Base-by-base conservation (phyloP, 2,797 vertebrate species). In the Manis javanica region DNA sequence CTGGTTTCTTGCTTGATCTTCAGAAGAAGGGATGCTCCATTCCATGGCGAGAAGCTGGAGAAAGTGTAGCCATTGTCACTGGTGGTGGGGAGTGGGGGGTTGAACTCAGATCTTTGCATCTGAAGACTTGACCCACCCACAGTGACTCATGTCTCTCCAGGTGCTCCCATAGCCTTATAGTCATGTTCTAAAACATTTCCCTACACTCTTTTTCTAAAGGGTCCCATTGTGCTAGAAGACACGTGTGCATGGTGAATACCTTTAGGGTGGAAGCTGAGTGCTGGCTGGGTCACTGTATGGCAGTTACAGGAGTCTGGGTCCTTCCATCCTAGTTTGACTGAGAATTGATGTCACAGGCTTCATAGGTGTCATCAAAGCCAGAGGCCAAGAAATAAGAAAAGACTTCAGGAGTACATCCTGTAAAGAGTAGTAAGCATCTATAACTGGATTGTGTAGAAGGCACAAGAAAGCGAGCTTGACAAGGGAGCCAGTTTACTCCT, bases 241-340 rank as follows among this genome's bases (percentile, higher is more conserved):
- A 19, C 10, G n/a, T 31, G 49, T 63, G 3, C 7, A 0, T 0
- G n/a, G 16, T 31, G 24, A 49, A 12, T 7, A 1, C 37, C 37
- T 51, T 13, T 26, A 5, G 18, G 53, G 7, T 23, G 18, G 63
- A 78, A 39, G 16, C 55, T 31, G 46, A 29, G 39, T 46, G 68
- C 83, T 83, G 21, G 16, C 29, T 14, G 51, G 16, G 26, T 63
- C 42, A 19, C 42, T 5, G 0, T 4, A 31, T 57, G 69, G 21
- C 39, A 29, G 68, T 53, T 9, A 7, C 21, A 46, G 18, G 37
- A 24, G 10, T 5, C 46, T 42, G 46, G 55, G 18, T 63, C 51
- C 66, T 34, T 29, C 13, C 26, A 1, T 71, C 1, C 0, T 34
- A n/a, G 53, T 11, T 5, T 7, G 21, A 31, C 66, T 11, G 71